phyloP scores from a whole-genome alignment of 2,113 vertebrate species.

The Todiramphus saurophagus region DNA sequence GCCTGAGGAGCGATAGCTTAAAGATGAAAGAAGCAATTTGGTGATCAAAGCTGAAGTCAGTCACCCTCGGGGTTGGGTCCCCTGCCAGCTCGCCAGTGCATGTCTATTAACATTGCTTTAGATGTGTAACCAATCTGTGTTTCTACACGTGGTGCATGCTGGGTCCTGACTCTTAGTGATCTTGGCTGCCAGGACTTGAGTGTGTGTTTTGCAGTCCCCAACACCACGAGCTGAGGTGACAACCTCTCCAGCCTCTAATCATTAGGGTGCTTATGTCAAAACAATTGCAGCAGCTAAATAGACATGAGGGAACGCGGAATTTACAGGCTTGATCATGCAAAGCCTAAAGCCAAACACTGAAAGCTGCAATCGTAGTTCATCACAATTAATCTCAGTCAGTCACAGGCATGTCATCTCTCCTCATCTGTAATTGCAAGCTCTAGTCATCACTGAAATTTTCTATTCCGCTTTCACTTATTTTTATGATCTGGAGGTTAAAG shows the following conservation, averaged over 20 bases:
- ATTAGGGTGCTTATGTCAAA: not conserved
- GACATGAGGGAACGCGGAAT: not conserved
- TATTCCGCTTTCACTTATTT: not conserved
- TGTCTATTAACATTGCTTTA: not conserved
- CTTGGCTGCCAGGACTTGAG: not conserved
- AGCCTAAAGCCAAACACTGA: not conserved
- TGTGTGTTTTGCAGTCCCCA: not conserved
- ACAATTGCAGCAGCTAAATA: not conserved
- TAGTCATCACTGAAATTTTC: not conserved
- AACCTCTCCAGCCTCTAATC: fast-evolving
- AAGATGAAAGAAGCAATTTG: not conserved
- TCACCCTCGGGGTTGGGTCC: not conserved
- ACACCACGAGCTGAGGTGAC: fast-evolving
- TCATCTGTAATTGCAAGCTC: not conserved
- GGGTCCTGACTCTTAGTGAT: not conserved
- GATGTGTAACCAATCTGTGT: not conserved
- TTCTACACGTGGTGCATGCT: fast-evolving
- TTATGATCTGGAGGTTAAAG: not conserved
- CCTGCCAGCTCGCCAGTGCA: not conserved
- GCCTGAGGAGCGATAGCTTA: not conserved
- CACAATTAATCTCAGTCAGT: not conserved
- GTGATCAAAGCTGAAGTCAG: not conserved
- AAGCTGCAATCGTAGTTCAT: not conserved
- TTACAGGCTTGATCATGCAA: not conserved
- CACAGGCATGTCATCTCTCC: not conserved